Base-by-base conservation (phyloP, 2,888 invertebrate genomes). In the Yponomeuta sedellus region DNA sequence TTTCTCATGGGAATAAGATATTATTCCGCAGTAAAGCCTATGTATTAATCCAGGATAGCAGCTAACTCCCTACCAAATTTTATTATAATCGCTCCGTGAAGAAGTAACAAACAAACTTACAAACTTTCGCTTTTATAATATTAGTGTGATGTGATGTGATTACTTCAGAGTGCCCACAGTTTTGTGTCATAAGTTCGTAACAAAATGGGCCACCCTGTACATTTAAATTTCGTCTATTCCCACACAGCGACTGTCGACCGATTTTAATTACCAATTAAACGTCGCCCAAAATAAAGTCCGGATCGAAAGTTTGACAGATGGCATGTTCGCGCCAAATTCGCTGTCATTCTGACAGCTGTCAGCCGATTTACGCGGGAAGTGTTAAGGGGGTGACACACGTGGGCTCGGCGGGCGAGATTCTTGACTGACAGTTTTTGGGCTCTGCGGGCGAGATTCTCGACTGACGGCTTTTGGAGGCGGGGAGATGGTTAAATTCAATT, bases 301-400 rank as follows among this genome's bases (percentile, higher is more conserved):
- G 58, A 22, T 52, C 61, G 52, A 19, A 58, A 61, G 12, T 71
- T 70, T 73, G 73, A 75, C 73, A 73, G 72, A 64, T 71, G 72
- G 72, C 73, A 74, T 70, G 74, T 83, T 82, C 83, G 82, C 85
- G 85, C 85, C 85, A 82, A 85, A 85, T 82, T 81, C 72, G 72
- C 83, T 84, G 85, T 85, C 81, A 78, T 73, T 73, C 66, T 78
- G 82, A 84, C 85, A 80, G 80, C 72, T 69, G 66, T 67, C 76
- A 79, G 44, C 16, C 84, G 85, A 86, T 85, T 82, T 82, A 85
- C 81, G 78, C 80, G 75, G 70, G 74, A 76, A 78, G 75, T 70
- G 69, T 22, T 44, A 44, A 44, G 44, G 44, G 44, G 44, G 44
- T 12, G 44, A 44, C 44, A 44, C 44, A 44, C 44, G 8, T 4